Base-by-base conservation (phyloP, 1,140 invertebrate species). In the Bilobella aurantiaca region DNA sequence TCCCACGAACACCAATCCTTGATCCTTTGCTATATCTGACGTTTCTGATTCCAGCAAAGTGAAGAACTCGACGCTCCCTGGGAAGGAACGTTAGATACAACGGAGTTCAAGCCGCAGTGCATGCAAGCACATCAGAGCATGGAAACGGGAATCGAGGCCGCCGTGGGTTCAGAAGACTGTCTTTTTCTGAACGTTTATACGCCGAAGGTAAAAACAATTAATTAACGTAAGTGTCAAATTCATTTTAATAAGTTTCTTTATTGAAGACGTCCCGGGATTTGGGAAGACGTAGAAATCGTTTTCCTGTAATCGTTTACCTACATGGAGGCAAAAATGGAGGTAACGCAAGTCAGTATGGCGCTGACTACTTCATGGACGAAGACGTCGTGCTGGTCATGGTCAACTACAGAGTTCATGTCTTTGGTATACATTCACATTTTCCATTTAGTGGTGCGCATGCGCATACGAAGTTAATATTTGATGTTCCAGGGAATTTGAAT, bases 141-240 rank as follows among this genome's bases (percentile, higher is more conserved):
- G 30, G 25, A 12, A 8, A 56, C 25, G 5, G 23, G 8, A 14
- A 29, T 28, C 5, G 29, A 28, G 12, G 16, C 2, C 14, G 57
- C 30, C 57, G 29, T 29, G 8, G 57, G 57, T 29, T 46, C 72
- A 25, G 82, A 83, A 70, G 81, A 83, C 72, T 83, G 82, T 69
- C 75, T 83, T 2, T 81, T 78, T 69, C 73, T 83, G n/a, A 82
- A 82, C 69, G 76, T 83, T 18, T 82, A 79, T 74, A 75, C 79
- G 53, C 81, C 79, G 57, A 76, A 75, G 74, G 79, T 79, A 68
- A 42, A 42, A 8, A 12, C 34, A 42, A 42, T 18, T 42, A 18
- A 8, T 42, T n/a, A n/a, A n/a, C n/a, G n/a, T n/a, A n/a, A n/a
- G n/a, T n/a, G n/a, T n/a, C n/a, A n/a, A n/a, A n/a, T n/a, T n/a